A percentile compares a stretch with the other conserved stretches of the same genome.
phyloP scores from a whole-genome alignment of 2,797 vertebrate genomes.

The Distichodus sexfasciatus region DNA sequence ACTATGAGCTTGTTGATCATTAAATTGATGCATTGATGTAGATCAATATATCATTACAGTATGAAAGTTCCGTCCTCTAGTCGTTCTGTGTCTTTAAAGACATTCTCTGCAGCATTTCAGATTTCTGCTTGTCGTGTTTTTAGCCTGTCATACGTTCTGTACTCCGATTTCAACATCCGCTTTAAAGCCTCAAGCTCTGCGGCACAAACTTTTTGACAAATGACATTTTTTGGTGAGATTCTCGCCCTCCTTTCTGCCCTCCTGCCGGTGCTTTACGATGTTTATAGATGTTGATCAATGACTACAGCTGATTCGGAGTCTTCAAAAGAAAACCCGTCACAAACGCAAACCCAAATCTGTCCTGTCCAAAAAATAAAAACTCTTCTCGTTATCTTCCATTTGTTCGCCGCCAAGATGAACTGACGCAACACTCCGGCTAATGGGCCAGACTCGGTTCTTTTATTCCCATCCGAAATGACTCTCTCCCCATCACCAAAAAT shows the following conservation, averaged over 20 bases:
- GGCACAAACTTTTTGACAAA: neutral
- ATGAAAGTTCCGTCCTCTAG: no score
- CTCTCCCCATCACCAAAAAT: slow-evolving; percentile 34
- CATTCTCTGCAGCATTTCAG: no score
- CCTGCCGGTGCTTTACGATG: neutral
- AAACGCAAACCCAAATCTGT: slow-evolving; percentile 15
- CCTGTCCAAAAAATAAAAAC: slow-evolving; percentile 27
- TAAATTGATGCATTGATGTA: no score
- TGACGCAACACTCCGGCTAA: slow-evolving; percentile 35
- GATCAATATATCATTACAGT: no score
- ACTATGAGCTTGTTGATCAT: no score
- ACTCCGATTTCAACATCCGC: no score
- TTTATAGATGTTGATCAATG: slow-evolving; percentile 12
- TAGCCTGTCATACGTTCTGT: no score
- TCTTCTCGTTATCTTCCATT: slow-evolving; percentile 30
- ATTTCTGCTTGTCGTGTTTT: no score
- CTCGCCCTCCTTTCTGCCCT: neutral
- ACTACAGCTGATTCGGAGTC: slow-evolving; percentile 7
- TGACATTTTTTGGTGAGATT: neutral
- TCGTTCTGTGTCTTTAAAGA: no score
- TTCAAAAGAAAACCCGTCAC: slow-evolving; percentile 6
- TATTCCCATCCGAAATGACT: slow-evolving; percentile 31
- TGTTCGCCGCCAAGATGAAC: slow-evolving; percentile 14
- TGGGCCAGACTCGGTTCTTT: slow-evolving; percentile 15
- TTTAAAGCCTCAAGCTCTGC: no score